Percentiles rank a stretch among this genome's conserved stretches.
Evolutionary conservation across 1,140 invertebrate species (phyloP).

Genomic region (Drosophila micromelanica): DNA sequence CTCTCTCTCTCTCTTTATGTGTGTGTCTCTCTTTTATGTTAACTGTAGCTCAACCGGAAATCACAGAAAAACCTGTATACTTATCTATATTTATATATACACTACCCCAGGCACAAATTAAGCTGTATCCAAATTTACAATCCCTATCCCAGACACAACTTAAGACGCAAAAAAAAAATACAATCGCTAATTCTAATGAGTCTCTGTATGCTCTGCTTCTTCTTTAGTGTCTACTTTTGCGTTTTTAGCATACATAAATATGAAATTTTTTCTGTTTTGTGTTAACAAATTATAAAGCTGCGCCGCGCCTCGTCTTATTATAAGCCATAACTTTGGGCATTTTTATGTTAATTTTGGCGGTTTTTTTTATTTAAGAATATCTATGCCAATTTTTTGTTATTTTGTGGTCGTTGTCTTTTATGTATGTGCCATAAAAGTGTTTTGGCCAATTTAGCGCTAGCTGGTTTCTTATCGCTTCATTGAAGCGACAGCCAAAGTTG

Average conservation of each 20-base stretch:
- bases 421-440: constrained; percentile 34
- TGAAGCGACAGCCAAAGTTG: constrained; percentile 44
- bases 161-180: neutral
- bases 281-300: constrained; percentile 42
- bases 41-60: neutral
- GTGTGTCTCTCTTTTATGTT: neutral
- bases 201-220: constrained; percentile 2
- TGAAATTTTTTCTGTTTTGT: constrained; percentile 52
- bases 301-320: constrained; percentile 32
- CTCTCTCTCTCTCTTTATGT: neutral
- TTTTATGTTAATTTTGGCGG: constrained; percentile 51
- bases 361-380: constrained; percentile 47
- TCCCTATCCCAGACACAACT: neutral
- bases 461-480: constrained; percentile 57
- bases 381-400: constrained; percentile 56
- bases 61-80: constrained; percentile 19
- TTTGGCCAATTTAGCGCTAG: constrained; percentile 53
- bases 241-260: constrained; percentile 61
- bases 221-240: constrained; percentile 14
- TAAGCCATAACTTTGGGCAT: constrained; percentile 45
- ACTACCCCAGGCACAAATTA: constrained; percentile 1
- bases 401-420: constrained; percentile 5
- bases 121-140: neutral
- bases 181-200: constrained; percentile 11
- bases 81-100: neutral